Conservation (phyloP, 1,140 invertebrate genomes). For the Drosophila pectinifera region DNA sequence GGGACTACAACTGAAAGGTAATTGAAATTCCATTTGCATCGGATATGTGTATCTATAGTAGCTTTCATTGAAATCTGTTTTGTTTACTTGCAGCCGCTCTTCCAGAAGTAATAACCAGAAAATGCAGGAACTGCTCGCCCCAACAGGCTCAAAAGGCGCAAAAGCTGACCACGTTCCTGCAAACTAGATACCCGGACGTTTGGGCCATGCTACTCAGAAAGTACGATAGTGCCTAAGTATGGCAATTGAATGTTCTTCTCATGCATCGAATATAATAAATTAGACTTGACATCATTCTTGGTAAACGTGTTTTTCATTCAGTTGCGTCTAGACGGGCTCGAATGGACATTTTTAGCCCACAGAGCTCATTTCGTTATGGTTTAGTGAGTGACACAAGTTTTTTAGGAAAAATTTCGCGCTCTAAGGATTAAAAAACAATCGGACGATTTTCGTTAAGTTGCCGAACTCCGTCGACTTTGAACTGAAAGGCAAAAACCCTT, state of each 20-base stretch:
- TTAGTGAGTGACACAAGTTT: too few species aligned
- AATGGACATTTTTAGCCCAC: background rate
- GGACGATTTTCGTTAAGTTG: too few species aligned
- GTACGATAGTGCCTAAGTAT: conserved; percentile 78
- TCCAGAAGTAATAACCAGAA: conserved; percentile 86
- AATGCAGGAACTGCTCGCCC: conserved; percentile 85
- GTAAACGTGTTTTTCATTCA: background rate
- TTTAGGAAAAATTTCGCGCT: too few species aligned
- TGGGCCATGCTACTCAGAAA: conserved; percentile 86
- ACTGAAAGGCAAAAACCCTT: too few species aligned
- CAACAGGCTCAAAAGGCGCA: conserved; percentile 85
- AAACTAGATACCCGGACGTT: conserved; percentile 86
- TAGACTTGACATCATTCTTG: conserved; percentile 26
- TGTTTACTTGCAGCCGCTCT: conserved; percentile 84
- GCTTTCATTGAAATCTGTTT: background rate
- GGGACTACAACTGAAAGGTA: conserved; percentile 86
- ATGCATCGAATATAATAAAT: conserved; percentile 47
- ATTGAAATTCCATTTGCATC: background rate
- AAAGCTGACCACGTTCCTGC: conserved; percentile 85
- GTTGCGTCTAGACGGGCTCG: too few species aligned
- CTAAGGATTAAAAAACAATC: too few species aligned
- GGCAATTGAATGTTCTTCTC: conserved; percentile 43
- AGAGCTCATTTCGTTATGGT: too few species aligned
- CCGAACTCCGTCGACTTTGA: too few species aligned
- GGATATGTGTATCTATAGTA: background rate